Evolutionary conservation across 2,797 vertebrate species (phyloP).

Genomic region (Rhinoraja longicauda): DNA sequence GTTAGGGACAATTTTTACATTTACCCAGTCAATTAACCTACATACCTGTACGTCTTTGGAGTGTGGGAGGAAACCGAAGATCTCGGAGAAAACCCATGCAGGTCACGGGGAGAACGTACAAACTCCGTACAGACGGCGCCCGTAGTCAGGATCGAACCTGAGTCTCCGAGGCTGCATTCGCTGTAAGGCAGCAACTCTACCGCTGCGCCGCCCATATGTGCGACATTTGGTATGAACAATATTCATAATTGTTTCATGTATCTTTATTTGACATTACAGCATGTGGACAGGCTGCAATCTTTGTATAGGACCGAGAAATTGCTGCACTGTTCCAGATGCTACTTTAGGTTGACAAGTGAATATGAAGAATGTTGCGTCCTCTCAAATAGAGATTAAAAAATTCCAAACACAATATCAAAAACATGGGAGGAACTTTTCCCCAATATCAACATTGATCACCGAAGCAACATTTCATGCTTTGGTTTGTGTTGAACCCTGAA

Average conservation of each 20-base stretch:
- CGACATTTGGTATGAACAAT: neutral
- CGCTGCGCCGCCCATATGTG: no score
- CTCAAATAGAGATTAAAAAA: neutral
- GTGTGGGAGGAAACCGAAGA: no score
- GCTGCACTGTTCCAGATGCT: neutral
- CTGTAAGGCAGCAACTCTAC: no score
- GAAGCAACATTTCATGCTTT: neutral
- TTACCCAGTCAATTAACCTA: no score
- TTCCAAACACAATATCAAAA: neutral
- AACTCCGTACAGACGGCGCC: no score
- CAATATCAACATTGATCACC: neutral
- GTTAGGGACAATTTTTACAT: no score
- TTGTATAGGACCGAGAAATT: neutral
- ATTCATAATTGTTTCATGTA: neutral
- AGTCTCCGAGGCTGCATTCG: no score
- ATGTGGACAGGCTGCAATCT: neutral
- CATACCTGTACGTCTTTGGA: no score
- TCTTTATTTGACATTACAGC: neutral
- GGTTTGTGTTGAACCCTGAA: neutral
- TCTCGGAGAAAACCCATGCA: no score
- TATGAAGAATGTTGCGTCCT: neutral
- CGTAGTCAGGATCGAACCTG: no score
- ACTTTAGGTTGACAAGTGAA: neutral
- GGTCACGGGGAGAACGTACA: no score
- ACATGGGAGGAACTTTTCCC: neutral